These are phyloP conservation scores for Morone saxatilis DNA, from an alignment of 2,113 vertebrate species.

Conservation along the genomic window DNA sequence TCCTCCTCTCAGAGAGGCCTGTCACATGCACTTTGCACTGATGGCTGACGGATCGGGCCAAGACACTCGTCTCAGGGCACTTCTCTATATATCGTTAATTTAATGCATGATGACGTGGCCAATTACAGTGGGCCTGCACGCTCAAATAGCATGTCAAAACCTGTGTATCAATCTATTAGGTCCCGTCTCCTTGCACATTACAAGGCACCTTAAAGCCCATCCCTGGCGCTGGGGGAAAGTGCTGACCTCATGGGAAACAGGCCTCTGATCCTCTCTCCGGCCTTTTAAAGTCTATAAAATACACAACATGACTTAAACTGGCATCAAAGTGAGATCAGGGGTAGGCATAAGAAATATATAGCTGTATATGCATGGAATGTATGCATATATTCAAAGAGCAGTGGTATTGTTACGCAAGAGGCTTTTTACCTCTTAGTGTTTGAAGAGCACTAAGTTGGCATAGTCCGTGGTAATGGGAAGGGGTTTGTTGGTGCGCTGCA, in stretches of 20 bases:
- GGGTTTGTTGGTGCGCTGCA: constrained; percentile 6
- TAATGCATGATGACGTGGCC: constrained; percentile 93
- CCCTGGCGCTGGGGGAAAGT: constrained; percentile 77
- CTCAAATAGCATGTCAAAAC: constrained; percentile 95
- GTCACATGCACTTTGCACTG: constrained; percentile 88
- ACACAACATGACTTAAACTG: constrained; percentile 57
- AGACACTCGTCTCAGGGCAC: constrained; percentile 93
- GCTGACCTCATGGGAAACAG: constrained; percentile 86
- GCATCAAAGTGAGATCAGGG: constrained; percentile 43
- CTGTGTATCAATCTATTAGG: constrained; percentile 93
- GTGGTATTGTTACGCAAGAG: constrained; percentile 32
- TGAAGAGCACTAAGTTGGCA: constrained; percentile 36
- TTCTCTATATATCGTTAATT: constrained; percentile 90
- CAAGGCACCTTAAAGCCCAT: constrained; percentile 86
- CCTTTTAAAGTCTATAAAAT: constrained; percentile 78
- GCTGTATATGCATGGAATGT: constrained; percentile 38
- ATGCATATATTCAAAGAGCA: constrained; percentile 53
- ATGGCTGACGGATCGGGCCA: constrained; percentile 89
- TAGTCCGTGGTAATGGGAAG: constrained; percentile 41
- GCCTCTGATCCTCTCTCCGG: constrained; percentile 76
- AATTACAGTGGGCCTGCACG: constrained; percentile 90
- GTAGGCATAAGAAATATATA: constrained; percentile 41
- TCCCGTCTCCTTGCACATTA: constrained; percentile 87
- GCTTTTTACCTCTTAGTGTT: constrained; percentile 64
- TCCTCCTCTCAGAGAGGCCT: constrained; percentile 77